Conservation (phyloP, 2,888 invertebrate genomes). For the Cancer borealis region DNA sequence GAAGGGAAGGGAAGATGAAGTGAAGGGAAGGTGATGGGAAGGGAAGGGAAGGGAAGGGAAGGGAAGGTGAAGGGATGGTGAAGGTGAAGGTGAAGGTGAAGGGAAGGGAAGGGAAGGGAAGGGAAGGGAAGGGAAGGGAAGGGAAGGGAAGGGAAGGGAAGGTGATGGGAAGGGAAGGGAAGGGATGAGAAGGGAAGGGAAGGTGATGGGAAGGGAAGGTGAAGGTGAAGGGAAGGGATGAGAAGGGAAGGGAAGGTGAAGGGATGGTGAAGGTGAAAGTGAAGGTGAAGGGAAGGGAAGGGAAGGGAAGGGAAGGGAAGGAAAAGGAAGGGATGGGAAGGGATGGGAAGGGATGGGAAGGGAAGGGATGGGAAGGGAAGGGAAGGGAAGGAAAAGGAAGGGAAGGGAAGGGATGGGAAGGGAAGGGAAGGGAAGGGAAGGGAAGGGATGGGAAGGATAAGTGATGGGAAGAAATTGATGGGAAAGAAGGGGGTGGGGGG, state of each 20-base stretch:
- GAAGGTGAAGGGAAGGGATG: neutral
- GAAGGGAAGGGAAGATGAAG: neutral
- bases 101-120: neutral
- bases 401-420: no score
- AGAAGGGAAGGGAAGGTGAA: neutral
- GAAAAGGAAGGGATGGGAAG: neutral
- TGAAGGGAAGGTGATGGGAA: neutral
- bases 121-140: neutral
- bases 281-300: neutral
- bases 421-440: no score
- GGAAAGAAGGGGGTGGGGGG: no score
- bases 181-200: no score
- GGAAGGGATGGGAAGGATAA: no score
- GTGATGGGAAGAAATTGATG: no score
- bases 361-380: no score
- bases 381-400: no score
- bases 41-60: neutral
- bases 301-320: constrained; percentile 10
- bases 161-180: neutral
- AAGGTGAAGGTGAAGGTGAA: neutral
- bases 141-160: neutral
- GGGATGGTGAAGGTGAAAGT: no score
- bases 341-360: no score
- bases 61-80: neutral
- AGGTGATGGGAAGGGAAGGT: neutral